These are phyloP conservation scores for Peucedramus taeniatus DNA, from an alignment of 2,113 vertebrate genomes.

Conservation along the genomic window DNA sequence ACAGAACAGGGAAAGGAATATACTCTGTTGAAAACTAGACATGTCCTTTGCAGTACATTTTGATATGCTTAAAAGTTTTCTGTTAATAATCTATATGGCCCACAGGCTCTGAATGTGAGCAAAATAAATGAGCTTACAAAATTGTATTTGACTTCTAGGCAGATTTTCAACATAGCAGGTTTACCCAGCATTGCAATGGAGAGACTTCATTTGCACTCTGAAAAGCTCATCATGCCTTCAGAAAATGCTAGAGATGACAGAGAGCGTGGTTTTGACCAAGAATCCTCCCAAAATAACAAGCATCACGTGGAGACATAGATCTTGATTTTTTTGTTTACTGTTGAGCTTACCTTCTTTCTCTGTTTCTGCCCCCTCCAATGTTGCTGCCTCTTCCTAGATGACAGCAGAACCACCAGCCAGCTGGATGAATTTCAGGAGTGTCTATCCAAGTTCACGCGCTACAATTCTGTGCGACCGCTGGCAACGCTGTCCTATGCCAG, in stretches of 20 bases:
- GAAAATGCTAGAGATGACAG: background rate
- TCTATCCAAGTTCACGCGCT: conserved; percentile 95
- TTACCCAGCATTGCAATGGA: background rate
- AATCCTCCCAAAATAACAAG: background rate
- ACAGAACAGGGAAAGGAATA: background rate
- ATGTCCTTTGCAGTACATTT: background rate
- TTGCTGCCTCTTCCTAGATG: conserved; percentile 75
- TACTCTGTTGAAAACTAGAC: background rate
- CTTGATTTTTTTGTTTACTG: background rate
- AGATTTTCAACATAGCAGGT: background rate
- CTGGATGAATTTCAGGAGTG: conserved; percentile 99
- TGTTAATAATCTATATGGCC: background rate
- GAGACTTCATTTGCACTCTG: conserved; percentile 1
- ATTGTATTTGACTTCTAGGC: background rate
- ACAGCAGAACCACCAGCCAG: conserved; percentile 92
- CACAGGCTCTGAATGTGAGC: background rate
- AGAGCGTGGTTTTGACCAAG: background rate
- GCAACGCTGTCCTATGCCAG: conserved; percentile 96
- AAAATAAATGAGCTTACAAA: background rate
- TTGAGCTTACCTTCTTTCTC: background rate
- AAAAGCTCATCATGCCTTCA: background rate
- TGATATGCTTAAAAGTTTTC: background rate
- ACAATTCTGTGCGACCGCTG: conserved; percentile 94
- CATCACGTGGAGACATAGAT: background rate
- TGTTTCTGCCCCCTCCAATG: background rate